Evolutionary conservation across 2,797 vertebrate genomes (phyloP).

Genomic region (Okamejei kenojei): DNA sequence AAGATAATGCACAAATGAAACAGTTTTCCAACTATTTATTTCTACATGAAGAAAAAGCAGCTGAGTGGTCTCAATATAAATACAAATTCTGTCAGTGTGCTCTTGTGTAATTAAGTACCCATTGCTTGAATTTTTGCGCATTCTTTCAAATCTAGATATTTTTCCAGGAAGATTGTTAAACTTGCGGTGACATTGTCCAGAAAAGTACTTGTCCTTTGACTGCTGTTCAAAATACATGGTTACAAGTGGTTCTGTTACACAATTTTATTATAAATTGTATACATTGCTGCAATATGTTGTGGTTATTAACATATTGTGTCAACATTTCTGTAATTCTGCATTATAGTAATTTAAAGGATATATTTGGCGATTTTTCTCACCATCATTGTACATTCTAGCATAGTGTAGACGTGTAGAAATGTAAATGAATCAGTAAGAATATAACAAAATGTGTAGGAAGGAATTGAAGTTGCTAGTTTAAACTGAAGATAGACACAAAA

Average conservation of each 20-base stretch:
- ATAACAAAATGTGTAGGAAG: neutral
- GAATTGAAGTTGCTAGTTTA: too few relatives aligned
- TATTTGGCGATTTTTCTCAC: too few relatives aligned
- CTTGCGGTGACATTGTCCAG: neutral
- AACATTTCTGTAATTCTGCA: neutral
- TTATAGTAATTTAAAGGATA: too few relatives aligned
- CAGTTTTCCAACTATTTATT: neutral
- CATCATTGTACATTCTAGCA: neutral
- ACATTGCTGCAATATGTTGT: neutral
- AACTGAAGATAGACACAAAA: too few relatives aligned
- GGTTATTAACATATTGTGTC: neutral
- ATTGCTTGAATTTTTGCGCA: neutral
- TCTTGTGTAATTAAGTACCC: neutral
- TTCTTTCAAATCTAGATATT: neutral
- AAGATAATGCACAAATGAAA: neutral
- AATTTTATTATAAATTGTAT: neutral
- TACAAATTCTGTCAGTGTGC: neutral
- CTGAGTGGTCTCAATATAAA: neutral
- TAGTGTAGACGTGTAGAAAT: neutral
- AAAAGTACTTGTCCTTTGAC: neutral
- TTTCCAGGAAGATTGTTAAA: neutral
- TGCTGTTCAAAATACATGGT: neutral
- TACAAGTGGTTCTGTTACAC: neutral
- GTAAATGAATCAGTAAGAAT: neutral
- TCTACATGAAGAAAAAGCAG: neutral